Evolutionary conservation across 2,797 vertebrate genomes (phyloP), one percentile per base, ranked within the genome.

Genomic region (Pangasius djambal): DNA sequence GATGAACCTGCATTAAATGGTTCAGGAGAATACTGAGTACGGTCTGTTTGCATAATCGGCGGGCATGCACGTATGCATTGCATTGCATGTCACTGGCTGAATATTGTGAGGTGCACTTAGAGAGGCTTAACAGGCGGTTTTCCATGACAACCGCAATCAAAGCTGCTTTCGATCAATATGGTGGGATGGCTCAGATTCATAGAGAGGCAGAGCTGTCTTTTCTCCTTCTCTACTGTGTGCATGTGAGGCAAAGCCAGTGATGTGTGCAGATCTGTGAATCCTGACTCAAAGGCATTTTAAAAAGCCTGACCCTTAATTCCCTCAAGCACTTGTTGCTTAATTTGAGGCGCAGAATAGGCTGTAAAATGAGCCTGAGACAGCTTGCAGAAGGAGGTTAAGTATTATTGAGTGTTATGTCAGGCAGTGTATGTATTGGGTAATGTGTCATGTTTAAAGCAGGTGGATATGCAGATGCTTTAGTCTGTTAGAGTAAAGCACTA

Each of bases 91-190:
- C 37, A 50, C 22, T 86, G 69, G 61, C n/a, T 74, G 31, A 89
- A 84, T 57, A 83, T 87, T 65, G 44, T 61, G 61, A 12, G 69
- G 18, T 61, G 69, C 84, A 34, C 86, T 91, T 81, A 89, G 87
- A 57, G 67, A 55, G 57, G 79, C 34, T 69, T 72, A 44, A 55
- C 50, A 52, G 78, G 79, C 52, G 10, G 61, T 89, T 91, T 88
- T 87, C 89, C 87, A 87, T 90, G 91, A 90, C 90, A 90, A 88
- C 87, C n/a, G 2, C 48, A 86, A 88, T 72, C 52, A 86, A 81
- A 90, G 50, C 87, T 77, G 18, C 2, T 48, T 61, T 67, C n/a
- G 87, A 90, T 91, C 90, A 89, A 91, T 92, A 89, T 5, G 13
- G 28, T 69, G 83, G 70, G 44, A 44, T n/a, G 88, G 86, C 61